Percentiles rank a stretch among this genome's conserved stretches.
Evolutionary conservation across 2,113 vertebrate genomes (phyloP).

Genomic region (Cricetomys ansorgei): DNA sequence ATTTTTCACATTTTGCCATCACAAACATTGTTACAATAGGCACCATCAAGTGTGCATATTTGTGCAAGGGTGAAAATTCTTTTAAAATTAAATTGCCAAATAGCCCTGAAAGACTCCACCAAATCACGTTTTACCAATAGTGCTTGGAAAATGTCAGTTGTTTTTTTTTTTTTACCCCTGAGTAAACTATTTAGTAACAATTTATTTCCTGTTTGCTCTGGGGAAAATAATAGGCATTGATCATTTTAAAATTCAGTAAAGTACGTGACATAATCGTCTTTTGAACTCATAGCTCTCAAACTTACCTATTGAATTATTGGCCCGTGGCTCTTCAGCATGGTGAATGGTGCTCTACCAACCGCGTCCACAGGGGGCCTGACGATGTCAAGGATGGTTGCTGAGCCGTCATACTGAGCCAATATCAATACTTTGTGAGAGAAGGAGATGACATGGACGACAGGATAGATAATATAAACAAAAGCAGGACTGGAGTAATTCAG

Average conservation of each 20-base stretch:
- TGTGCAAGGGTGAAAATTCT: not conserved
- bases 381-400: too few relatives aligned
- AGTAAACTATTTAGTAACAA: conserved; percentile 12
- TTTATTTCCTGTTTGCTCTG: not conserved
- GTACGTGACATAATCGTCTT: not conserved
- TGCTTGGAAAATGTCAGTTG: not conserved
- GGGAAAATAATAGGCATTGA: not conserved
- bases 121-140: not conserved
- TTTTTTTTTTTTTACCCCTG: not conserved
- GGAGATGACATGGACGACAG: not conserved
- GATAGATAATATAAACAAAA: not conserved
- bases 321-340: not conserved
- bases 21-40: not conserved
- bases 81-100: not conserved
- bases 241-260: conserved; percentile 3
- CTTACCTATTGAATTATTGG: not conserved
- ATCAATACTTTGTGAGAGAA: not conserved
- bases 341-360: not conserved
- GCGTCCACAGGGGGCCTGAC: not conserved
- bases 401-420: not conserved
- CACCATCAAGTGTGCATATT: not conserved
- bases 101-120: not conserved
- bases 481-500: too few relatives aligned
- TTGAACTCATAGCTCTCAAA: conserved; percentile 6
- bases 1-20: not conserved